Percentiles rank a stretch among this genome's conserved stretches.
Evolutionary conservation across 1,140 invertebrate genomes (phyloP).

Genomic region (Cydia splendana): DNA sequence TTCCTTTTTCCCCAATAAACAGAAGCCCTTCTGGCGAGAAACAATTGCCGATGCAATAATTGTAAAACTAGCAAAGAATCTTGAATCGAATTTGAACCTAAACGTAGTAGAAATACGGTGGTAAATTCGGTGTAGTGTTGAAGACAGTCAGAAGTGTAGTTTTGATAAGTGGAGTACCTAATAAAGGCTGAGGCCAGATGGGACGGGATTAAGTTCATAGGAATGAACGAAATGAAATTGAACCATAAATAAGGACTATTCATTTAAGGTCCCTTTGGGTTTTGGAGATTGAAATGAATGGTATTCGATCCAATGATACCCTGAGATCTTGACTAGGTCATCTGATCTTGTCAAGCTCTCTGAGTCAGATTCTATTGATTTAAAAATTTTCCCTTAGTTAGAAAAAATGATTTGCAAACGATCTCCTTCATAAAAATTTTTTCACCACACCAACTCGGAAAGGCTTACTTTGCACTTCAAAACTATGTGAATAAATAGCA

Average conservation of each 20-base stretch:
- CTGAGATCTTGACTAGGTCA: too few species aligned
- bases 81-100: neutral
- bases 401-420: too few species aligned
- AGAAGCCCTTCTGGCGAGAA: neutral
- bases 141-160: neutral
- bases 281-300: too few species aligned
- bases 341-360: too few species aligned
- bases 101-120: neutral
- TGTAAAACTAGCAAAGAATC: neutral
- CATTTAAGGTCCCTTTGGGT: too few species aligned
- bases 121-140: neutral
- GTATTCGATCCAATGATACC: too few species aligned
- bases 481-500: too few species aligned
- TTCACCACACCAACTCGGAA: too few species aligned
- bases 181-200: conserved; percentile 20
- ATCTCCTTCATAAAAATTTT: too few species aligned
- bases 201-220: conserved; percentile 12
- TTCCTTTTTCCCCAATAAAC: neutral
- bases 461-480: too few species aligned
- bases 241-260: neutral
- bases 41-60: conserved; percentile 6
- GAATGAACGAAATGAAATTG: conserved; percentile 21
- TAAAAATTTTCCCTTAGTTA: too few species aligned
- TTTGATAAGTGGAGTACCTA: conserved; percentile 28
- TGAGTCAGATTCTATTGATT: too few species aligned